phyloP scores from a whole-genome alignment of 2,113 vertebrate genomes.

The Monopterus albus region DNA sequence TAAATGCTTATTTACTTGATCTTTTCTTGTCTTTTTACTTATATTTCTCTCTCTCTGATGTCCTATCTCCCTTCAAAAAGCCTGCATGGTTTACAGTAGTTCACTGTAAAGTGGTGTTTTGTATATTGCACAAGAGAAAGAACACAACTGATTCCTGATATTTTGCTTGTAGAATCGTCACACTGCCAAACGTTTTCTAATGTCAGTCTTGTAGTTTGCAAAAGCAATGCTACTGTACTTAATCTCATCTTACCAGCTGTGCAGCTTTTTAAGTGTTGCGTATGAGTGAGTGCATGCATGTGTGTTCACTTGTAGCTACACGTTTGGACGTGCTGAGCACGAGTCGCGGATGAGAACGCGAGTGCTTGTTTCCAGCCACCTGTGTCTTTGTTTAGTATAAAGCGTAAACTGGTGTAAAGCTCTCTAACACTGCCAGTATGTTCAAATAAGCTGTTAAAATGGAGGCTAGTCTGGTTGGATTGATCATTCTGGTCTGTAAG shows the following conservation, averaged over 20 bases:
- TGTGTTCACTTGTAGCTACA: constrained; percentile 40
- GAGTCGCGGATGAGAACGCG: constrained; percentile 28
- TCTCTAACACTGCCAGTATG: constrained; percentile 76
- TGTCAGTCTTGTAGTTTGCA: constrained; percentile 1
- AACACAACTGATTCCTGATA: constrained; percentile 11
- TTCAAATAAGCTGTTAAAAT: constrained; percentile 64
- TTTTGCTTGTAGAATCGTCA: constrained; percentile 31
- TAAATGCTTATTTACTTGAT: constrained; percentile 14
- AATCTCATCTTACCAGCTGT: constrained; percentile 38
- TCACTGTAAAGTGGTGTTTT: constrained; percentile 50
- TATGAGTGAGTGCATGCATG: constrained; percentile 36
- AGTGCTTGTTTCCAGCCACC: constrained; percentile 56
- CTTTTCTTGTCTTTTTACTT: constrained; percentile 9
- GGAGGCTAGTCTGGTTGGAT: constrained; percentile 41
- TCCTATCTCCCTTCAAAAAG: constrained; percentile 36
- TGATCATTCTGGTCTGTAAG: constrained; percentile 46
- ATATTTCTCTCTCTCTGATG: constrained; percentile 6
- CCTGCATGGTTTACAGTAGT: constrained; percentile 72
- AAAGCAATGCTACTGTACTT: constrained; percentile 11
- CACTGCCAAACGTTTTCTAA: constrained; percentile 49
- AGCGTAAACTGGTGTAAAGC: constrained; percentile 58
- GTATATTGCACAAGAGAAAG: constrained; percentile 24
- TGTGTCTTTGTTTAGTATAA: constrained; percentile 73
- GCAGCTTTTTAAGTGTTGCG: constrained; percentile 36
- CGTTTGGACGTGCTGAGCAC: constrained; percentile 31